phyloP scores from a whole-genome alignment of 2,797 vertebrate species.

The Ctenochaetus hawaiiensis region DNA sequence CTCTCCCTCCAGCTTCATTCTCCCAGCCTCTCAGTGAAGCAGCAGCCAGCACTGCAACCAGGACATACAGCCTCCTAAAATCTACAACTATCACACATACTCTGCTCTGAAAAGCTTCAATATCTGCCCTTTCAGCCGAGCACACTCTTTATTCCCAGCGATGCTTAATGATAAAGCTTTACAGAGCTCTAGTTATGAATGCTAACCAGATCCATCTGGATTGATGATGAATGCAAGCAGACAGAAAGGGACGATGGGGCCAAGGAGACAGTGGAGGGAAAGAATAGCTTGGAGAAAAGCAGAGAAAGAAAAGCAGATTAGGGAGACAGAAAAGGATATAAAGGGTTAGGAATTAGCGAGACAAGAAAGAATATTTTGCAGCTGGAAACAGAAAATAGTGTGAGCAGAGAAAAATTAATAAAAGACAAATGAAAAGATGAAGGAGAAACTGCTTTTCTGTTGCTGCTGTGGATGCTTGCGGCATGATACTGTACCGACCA shows the following conservation, averaged over 20 bases:
- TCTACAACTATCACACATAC: conserved; percentile 27
- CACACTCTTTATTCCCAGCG: conserved; percentile 32
- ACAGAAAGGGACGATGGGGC: conserved; percentile 39
- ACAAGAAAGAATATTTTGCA: conserved; percentile 8
- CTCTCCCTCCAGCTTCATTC: conserved; percentile 52
- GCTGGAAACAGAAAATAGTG: conserved; percentile 6
- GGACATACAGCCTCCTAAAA: conserved; percentile 51
- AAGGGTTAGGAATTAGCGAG: conserved; percentile 25
- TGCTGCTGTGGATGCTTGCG: conserved; percentile 44
- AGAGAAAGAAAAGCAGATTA: conserved; percentile 50
- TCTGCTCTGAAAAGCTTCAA: conserved; percentile 24
- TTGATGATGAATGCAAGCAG: conserved; percentile 48
- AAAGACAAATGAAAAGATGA: conserved; percentile 16
- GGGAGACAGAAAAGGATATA: conserved; percentile 20
- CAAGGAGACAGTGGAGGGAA: conserved; percentile 35
- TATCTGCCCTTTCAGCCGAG: conserved; percentile 24
- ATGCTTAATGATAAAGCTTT: conserved; percentile 41
- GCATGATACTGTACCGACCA: conserved; percentile 66
- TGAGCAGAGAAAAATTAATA: conserved; percentile 22
- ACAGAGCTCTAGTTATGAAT: conserved; percentile 44
- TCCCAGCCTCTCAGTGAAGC: conserved; percentile 44
- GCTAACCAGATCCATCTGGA: conserved; percentile 49
- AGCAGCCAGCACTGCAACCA: conserved; percentile 50
- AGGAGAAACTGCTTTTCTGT: conserved; percentile 36
- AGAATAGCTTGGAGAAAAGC: conserved; percentile 37